phyloP scores from a whole-genome alignment of 2,888 invertebrate genomes.

The Busseola fusca region DNA sequence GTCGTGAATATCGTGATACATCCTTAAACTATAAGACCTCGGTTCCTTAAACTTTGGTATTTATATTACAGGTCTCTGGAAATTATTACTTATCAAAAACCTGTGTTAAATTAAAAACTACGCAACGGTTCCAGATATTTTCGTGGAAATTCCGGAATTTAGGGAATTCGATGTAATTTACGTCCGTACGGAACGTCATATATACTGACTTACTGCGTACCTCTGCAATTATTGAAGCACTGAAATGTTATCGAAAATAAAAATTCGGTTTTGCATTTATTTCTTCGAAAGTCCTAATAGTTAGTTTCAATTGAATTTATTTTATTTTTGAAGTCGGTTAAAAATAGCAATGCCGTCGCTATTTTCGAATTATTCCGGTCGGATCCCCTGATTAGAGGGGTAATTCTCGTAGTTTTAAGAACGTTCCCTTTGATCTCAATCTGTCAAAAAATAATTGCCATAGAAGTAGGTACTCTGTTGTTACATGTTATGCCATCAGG shows the following conservation, averaged over 20 bases:
- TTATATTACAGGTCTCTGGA: constrained; percentile 48
- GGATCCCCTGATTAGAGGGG: no score
- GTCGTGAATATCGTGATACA: constrained; percentile 46
- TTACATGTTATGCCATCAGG: neutral
- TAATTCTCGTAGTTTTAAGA: no score
- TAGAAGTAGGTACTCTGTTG: no score
- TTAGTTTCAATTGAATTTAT: neutral
- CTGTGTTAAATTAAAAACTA: constrained; percentile 19
- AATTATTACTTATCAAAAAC: constrained; percentile 39
- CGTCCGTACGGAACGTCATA: neutral
- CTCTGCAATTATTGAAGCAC: neutral
- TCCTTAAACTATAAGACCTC: constrained; percentile 28
- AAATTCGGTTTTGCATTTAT: constrained; percentile 1
- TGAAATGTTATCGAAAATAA: neutral
- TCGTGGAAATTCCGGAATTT: neutral
- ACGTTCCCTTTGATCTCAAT: no score
- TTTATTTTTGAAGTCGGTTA: constrained; percentile 1
- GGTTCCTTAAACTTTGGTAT: constrained; percentile 37
- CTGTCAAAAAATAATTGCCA: no score
- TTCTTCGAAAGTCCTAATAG: neutral
- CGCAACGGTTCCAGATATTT: neutral
- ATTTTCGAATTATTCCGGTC: neutral
- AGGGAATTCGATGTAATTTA: neutral
- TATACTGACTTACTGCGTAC: neutral
- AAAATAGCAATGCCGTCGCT: neutral